Conservation (phyloP, 2,888 invertebrate species). For the Holacanthella duospinosa region DNA sequence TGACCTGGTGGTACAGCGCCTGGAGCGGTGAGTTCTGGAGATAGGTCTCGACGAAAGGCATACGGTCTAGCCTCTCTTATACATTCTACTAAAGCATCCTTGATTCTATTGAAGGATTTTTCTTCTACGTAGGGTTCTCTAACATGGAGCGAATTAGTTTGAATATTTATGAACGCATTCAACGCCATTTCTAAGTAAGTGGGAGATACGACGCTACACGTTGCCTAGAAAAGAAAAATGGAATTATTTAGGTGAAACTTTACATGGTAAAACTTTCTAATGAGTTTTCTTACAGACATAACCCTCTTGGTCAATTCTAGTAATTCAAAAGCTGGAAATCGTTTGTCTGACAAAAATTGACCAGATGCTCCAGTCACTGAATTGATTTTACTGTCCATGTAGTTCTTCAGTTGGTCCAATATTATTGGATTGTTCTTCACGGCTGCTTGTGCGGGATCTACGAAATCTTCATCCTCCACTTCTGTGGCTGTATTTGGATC, state of each 20-base stretch:
- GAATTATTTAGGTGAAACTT: background rate
- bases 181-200: slow-evolving; percentile 16
- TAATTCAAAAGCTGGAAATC: background rate
- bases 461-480: background rate
- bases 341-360: background rate
- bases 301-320: background rate
- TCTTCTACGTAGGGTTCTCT: slow-evolving; percentile 18
- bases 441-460: background rate
- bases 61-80: slow-evolving; percentile 10
- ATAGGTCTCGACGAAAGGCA: background rate
- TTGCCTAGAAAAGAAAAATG: slow-evolving; percentile 14
- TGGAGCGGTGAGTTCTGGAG: background rate
- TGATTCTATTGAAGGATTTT: slow-evolving; percentile 12
- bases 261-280: too few relatives aligned
- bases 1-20: background rate
- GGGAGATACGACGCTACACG: slow-evolving; percentile 9
- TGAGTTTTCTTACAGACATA: too few relatives aligned
- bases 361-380: background rate
- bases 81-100: slow-evolving; percentile 15
- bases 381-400: background rate
- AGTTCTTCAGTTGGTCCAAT: background rate
- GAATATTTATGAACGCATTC: slow-evolving; percentile 14
- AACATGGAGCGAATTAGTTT: slow-evolving; percentile 11
- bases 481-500: too few relatives aligned
- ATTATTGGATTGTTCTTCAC: background rate